Evolutionary conservation across 1,140 invertebrate species (phyloP).

Genomic region (Ylistrum balloti): DNA sequence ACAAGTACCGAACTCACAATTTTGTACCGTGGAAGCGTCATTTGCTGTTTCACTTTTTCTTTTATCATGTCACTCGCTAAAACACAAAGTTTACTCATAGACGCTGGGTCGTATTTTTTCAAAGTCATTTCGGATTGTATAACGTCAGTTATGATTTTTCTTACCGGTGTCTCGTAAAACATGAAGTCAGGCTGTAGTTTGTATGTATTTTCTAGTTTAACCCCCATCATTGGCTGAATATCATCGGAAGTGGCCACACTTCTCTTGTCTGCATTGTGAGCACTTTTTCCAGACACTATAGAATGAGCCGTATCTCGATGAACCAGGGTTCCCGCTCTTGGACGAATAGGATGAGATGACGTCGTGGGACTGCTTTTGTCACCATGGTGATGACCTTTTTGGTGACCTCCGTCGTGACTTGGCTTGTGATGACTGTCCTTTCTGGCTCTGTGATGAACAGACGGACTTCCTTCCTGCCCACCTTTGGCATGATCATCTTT

Average conservation of each 20-base stretch:
- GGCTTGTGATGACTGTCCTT: conserved; percentile 51
- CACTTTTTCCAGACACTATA: conserved; percentile 46
- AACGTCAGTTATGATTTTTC: conserved; percentile 70
- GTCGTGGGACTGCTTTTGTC: conserved; percentile 53
- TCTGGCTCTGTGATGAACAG: conserved; percentile 39
- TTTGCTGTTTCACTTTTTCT: conserved; percentile 70
- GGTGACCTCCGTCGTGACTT: conserved; percentile 26
- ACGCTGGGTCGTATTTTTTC: conserved; percentile 65
- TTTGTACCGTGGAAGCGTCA: conserved; percentile 76
- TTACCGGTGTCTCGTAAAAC: conserved; percentile 65
- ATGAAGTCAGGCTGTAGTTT: conserved; percentile 72
- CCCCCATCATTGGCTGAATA: conserved; percentile 53
- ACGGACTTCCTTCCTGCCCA: conserved; percentile 5
- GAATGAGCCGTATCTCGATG: conserved; percentile 60
- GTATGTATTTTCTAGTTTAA: conserved; percentile 77
- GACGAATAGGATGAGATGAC: conserved; percentile 61
- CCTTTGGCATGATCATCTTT: background rate
- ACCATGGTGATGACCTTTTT: conserved; percentile 43
- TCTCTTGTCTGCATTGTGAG: conserved; percentile 62
- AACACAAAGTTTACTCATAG: conserved; percentile 67
- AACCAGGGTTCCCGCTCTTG: conserved; percentile 54
- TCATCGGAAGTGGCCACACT: conserved; percentile 63
- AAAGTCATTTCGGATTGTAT: conserved; percentile 71
- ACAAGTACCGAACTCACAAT: conserved; percentile 76
- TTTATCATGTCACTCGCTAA: conserved; percentile 75